These are phyloP conservation scores for Ypsolopha sequella DNA, from an alignment of 2,888 invertebrate species.

Conservation along the genomic window DNA sequence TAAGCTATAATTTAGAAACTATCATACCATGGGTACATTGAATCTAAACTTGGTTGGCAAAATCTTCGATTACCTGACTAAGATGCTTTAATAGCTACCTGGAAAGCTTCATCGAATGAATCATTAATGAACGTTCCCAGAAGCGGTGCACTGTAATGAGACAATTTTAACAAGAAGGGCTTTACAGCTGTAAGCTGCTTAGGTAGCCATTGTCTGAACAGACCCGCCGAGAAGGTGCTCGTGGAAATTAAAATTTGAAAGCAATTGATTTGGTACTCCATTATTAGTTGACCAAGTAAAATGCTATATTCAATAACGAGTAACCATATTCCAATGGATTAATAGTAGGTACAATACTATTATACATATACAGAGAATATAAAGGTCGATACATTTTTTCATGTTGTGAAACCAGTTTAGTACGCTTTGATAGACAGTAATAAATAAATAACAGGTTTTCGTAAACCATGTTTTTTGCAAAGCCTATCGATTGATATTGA, in stretches of 20 bases:
- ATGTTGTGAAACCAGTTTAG: neutral
- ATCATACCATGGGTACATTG: no score
- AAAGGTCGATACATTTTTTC: neutral
- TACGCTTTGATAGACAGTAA: neutral
- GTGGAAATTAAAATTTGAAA: no score
- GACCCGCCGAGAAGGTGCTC: neutral
- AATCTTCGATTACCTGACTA: no score
- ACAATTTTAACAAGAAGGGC: constrained; percentile 11
- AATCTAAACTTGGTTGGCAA: no score
- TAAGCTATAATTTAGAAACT: no score
- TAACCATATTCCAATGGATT: no score
- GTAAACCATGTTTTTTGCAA: neutral
- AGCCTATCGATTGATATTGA: neutral
- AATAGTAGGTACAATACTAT: no score
- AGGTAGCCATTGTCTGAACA: constrained; percentile 10
- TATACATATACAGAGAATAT: no score
- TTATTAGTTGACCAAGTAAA: no score
- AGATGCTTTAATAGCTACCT: no score
- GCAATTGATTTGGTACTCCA: no score
- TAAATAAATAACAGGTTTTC: neutral
- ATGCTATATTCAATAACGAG: no score
- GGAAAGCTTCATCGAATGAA: neutral
- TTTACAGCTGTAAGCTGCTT: constrained; percentile 12
- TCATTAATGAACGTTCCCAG: constrained; percentile 2
- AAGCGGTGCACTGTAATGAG: constrained; percentile 9